A percentile compares a stretch with the other conserved stretches of the same genome.
Conservation (phyloP, 2,888 invertebrate genomes). For the Mesoligia furuncula region DNA sequence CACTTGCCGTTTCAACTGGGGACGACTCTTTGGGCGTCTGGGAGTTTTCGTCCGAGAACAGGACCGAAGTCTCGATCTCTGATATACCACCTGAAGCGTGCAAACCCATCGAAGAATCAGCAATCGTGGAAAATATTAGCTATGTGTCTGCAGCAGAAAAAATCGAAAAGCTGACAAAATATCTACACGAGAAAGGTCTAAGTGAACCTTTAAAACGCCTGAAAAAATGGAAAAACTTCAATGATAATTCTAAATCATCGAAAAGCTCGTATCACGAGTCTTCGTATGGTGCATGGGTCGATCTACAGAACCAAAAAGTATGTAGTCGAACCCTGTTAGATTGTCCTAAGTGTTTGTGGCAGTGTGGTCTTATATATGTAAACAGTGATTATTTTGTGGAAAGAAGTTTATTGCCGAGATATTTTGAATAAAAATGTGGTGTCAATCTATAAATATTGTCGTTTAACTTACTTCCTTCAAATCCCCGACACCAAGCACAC, state of each 20-base stretch:
- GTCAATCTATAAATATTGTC: slow-evolving; percentile 59
- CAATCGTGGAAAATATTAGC: slow-evolving; percentile 67
- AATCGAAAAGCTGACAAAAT: slow-evolving; percentile 88
- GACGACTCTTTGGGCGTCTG: slow-evolving; percentile 73
- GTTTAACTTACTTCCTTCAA: slow-evolving; percentile 23
- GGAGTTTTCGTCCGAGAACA: slow-evolving; percentile 80
- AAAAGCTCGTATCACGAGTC: slow-evolving; percentile 57
- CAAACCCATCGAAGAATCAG: slow-evolving; percentile 71
- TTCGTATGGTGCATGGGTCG: slow-evolving; percentile 75
- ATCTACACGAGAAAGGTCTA: slow-evolving; percentile 75
- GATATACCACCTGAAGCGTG: slow-evolving; percentile 72
- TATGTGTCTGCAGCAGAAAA: slow-evolving; percentile 83
- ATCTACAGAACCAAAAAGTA: slow-evolving; percentile 72
- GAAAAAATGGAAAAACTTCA: slow-evolving; percentile 85
- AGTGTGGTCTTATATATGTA: slow-evolving; percentile 85
- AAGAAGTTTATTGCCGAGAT: slow-evolving; percentile 74
- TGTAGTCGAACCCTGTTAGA: slow-evolving; percentile 57
- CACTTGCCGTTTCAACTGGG: slow-evolving; percentile 73
- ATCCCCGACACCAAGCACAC: background rate
- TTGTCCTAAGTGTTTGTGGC: slow-evolving; percentile 88
- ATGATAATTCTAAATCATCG: slow-evolving; percentile 72
- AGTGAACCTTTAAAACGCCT: slow-evolving; percentile 55
- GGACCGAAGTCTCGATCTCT: slow-evolving; percentile 72
- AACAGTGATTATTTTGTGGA: slow-evolving; percentile 78
- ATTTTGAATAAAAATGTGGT: slow-evolving; percentile 79